phyloP scores from a whole-genome alignment of 92 coral and sea anemone species.

The Siderastrea siderea region DNA sequence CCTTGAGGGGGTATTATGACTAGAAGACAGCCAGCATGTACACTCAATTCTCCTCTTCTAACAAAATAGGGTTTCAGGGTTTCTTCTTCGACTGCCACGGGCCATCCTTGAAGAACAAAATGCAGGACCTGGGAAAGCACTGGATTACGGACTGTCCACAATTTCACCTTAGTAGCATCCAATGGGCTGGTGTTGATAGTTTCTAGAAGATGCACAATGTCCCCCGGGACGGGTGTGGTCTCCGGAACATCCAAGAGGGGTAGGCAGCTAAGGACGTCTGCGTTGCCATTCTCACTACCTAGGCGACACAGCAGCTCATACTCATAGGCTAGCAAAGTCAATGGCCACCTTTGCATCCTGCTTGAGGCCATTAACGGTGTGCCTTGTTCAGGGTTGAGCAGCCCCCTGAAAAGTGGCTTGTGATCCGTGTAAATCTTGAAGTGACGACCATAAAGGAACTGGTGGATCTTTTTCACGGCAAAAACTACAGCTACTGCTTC shows the following conservation, averaged over 20 bases:
- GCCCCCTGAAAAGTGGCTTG: conserved; percentile 40
- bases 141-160: background rate
- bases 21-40: conserved; percentile 19
- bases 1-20: conserved; percentile 19
- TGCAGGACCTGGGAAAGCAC: conserved; percentile 15
- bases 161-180: background rate
- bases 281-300: background rate
- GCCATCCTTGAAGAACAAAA: conserved; percentile 11
- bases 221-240: conserved; percentile 24
- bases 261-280: background rate
- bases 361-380: conserved; percentile 21
- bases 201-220: conserved; percentile 37
- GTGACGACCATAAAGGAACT: conserved; percentile 18
- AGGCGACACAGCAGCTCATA: conserved; percentile 12
- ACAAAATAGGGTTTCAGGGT: background rate
- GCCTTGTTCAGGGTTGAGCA: conserved; percentile 14
- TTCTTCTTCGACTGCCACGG: background rate
- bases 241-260: conserved; percentile 4
- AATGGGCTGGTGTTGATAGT: conserved; percentile 34
- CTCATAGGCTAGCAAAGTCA: conserved; percentile 25
- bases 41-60: background rate
- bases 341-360: conserved; percentile 34
- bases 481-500: conserved; percentile 45
- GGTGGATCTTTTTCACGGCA: conserved; percentile 37
- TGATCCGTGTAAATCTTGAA: conserved; percentile 34